phyloP scores from a whole-genome alignment of 2,113 vertebrate genomes.

The Corythornis cristatus region DNA sequence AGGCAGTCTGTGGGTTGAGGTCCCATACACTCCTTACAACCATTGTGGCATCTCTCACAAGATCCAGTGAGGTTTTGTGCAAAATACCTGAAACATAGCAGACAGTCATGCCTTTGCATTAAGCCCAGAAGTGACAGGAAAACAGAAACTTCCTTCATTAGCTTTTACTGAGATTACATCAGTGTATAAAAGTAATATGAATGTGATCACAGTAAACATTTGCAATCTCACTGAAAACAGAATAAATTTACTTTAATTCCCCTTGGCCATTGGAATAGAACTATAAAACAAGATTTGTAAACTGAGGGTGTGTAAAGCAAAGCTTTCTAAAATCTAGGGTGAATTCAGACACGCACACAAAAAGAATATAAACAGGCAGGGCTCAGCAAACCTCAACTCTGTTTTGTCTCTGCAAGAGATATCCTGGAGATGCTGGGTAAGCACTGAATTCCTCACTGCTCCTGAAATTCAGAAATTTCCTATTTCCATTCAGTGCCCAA shows the following conservation, averaged over 20 bases:
- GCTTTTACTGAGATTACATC: neutral
- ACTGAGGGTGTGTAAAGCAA: neutral
- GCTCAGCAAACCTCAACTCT: neutral
- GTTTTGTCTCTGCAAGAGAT: neutral
- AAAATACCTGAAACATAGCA: conserved; percentile 80
- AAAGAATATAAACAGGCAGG: neutral
- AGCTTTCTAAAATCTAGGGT: neutral
- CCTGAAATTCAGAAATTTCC: neutral
- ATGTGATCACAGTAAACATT: neutral
- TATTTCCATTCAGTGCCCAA: neutral
- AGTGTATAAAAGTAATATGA: neutral
- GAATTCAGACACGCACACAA: neutral
- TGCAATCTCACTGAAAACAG: neutral
- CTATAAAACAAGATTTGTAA: neutral
- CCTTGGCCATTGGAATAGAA: neutral
- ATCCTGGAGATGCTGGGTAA: neutral
- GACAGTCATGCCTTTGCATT: neutral
- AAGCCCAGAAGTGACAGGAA: neutral
- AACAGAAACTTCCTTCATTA: neutral
- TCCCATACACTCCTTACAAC: conserved; percentile 82
- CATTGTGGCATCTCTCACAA: conserved; percentile 84
- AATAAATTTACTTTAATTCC: neutral
- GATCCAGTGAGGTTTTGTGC: conserved; percentile 69
- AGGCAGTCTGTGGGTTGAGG: conserved; percentile 76
- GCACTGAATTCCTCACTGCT: neutral